Percentiles rank a stretch among this genome's conserved stretches.
Conservation (phyloP, 2,113 vertebrate species). For the Poecile atricapillus region DNA sequence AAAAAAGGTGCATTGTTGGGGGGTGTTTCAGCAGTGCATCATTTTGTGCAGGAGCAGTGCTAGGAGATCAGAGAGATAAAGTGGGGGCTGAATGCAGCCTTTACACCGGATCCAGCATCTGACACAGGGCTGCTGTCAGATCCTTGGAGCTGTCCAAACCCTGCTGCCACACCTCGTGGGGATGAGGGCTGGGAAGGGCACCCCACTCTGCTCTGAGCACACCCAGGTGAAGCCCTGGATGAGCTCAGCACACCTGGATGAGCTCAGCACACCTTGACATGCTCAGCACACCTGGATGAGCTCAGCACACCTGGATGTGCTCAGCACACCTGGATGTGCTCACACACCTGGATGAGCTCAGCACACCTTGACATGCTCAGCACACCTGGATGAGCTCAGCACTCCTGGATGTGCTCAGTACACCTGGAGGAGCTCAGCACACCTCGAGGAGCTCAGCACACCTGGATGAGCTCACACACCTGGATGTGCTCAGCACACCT, state of each 20-base stretch:
- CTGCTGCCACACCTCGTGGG: rapidly evolving
- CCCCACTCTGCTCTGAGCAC: neutral
- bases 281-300: rapidly evolving
- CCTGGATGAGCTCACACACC: neutral
- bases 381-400: neutral
- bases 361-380: too few species aligned
- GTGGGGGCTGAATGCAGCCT: rapidly evolving
- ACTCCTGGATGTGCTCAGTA: too few species aligned
- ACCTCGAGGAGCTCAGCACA: too few species aligned
- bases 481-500: too few species aligned
- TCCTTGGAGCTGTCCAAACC: rapidly evolving
- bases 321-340: too few species aligned
- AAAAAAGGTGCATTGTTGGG: neutral
- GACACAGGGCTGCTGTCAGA: rapidly evolving
- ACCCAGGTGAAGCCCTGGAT: rapidly evolving
- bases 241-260: neutral
- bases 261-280: neutral
- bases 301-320: neutral
- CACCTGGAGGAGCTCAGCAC: too few species aligned
- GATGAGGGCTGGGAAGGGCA: neutral
- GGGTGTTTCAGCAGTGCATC: rapidly evolving
- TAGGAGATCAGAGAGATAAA: neutral
- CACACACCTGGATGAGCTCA: neutral
- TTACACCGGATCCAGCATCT: rapidly evolving
- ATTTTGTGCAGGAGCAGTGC: neutral